phyloP scores from a whole-genome alignment of 2,797 vertebrate genomes.

The Ficedula albicollis region DNA sequence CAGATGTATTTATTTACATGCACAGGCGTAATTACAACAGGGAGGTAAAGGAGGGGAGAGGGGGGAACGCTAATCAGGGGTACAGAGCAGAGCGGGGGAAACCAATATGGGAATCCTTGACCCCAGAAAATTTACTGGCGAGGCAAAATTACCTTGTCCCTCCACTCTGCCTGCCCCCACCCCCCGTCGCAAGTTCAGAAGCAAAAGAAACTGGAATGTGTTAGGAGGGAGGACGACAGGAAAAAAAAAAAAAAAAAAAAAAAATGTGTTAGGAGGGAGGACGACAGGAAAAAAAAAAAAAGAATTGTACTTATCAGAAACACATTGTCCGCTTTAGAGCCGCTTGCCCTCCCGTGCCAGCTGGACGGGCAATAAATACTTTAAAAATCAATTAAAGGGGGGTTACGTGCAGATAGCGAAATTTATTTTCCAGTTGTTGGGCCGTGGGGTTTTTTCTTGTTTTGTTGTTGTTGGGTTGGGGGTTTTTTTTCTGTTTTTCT shows the following conservation, averaged over 20 bases:
- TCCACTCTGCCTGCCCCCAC: background rate
- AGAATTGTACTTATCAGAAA: constrained; percentile 70
- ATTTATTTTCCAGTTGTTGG: background rate
- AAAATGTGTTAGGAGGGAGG: constrained; percentile 68
- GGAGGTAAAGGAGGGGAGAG: background rate
- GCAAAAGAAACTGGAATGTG: constrained; percentile 70
- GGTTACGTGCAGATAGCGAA: background rate
- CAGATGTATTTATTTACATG: constrained; percentile 7
- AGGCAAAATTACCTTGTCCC: constrained; percentile 35
- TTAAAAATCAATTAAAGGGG: background rate
- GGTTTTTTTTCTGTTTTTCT: too few relatives aligned
- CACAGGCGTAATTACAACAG: background rate
- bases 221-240: constrained; percentile 61
- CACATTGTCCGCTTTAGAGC: constrained; percentile 66
- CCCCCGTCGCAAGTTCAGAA: constrained; percentile 61
- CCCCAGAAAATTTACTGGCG: background rate
- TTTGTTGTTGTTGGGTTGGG: background rate
- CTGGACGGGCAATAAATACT: constrained; percentile 23
- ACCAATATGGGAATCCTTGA: background rate
- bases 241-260: constrained; percentile 13
- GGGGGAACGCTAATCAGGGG: background rate
- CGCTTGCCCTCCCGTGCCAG: constrained; percentile 28
- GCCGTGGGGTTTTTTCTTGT: background rate
- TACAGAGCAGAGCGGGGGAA: background rate
- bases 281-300: constrained; percentile 62